A percentile compares a stretch with the other conserved stretches of the same genome.
These are phyloP conservation scores for Drosophila anomalipes DNA, from an alignment of 2,888 invertebrate species.

Conservation along the genomic window DNA sequence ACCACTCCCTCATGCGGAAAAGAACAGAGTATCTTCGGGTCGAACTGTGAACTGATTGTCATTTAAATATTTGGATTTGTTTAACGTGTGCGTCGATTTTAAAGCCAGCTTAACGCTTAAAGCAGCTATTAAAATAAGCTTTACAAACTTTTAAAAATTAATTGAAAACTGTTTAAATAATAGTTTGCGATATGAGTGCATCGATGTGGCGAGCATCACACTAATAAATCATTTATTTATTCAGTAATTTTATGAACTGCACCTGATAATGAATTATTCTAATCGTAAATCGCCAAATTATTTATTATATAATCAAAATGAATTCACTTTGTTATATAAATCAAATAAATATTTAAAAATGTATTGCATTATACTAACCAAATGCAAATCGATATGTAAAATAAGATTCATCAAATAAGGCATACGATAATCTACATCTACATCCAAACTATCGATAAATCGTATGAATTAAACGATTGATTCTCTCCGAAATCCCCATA, in stretches of 20 bases:
- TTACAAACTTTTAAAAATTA: slow-evolving; percentile 46
- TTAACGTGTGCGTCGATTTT: slow-evolving; percentile 15
- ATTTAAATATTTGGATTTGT: slow-evolving; percentile 33
- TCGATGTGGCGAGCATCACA: neutral
- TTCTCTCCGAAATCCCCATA: neutral
- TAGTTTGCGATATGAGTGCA: neutral
- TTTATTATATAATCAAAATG: neutral
- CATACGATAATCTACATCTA: no score
- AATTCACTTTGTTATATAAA: neutral
- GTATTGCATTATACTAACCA: neutral
- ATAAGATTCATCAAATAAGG: neutral
- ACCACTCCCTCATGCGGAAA: neutral
- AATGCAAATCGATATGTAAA: neutral
- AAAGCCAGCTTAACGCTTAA: slow-evolving; percentile 46
- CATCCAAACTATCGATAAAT: no score
- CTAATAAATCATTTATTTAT: slow-evolving; percentile 9
- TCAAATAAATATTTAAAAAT: neutral
- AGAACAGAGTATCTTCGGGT: neutral
- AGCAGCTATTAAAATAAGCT: slow-evolving; percentile 49
- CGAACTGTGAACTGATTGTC: slow-evolving; percentile 23
- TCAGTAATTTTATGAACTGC: neutral
- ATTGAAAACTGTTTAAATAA: slow-evolving; percentile 27
- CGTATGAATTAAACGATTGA: neutral
- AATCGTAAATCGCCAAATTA: neutral
- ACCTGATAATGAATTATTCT: neutral